Evolutionary conservation across 1,140 invertebrate genomes (phyloP).

Genomic region (Drosophila yakuba): DNA sequence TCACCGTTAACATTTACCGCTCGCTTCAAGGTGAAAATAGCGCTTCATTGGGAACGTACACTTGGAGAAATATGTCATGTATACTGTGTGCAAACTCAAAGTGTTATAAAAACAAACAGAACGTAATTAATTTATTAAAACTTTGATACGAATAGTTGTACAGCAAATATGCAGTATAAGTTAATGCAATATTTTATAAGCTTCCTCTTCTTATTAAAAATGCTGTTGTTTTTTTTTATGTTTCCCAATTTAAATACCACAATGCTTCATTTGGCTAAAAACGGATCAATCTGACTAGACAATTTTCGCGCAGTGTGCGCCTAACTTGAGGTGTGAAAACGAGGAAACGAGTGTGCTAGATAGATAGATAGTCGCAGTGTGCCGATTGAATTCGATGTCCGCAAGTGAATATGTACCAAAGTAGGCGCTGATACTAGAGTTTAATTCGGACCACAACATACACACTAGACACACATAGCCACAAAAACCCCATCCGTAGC

Average conservation of each 20-base stretch:
- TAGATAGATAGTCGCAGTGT: constrained; percentile 1
- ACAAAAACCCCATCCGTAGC: constrained; percentile 13
- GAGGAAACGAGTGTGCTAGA: not conserved
- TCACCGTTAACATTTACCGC: constrained; percentile 22
- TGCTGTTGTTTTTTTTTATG: too few species aligned
- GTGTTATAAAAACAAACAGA: too few species aligned
- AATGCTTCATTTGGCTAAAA: too few species aligned
- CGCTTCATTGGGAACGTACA: not conserved
- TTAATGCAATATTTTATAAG: too few species aligned
- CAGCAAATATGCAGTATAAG: too few species aligned
- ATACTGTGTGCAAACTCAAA: too few species aligned
- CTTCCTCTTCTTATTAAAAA: too few species aligned
- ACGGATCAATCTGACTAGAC: not conserved
- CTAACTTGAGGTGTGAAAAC: not conserved
- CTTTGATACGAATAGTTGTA: too few species aligned
- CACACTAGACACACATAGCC: constrained; percentile 15
- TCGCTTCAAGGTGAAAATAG: constrained; percentile 7
- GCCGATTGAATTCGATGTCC: constrained; percentile 3
- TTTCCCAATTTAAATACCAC: too few species aligned
- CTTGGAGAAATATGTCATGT: constrained; percentile 1
- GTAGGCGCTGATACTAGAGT: constrained; percentile 35
- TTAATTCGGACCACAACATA: constrained; percentile 15
- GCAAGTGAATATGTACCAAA: not conserved
- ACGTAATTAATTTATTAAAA: too few species aligned
- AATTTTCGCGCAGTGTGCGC: not conserved